These are phyloP conservation scores for Erythrocebus patas DNA, from an alignment of 2,113 vertebrate genomes.

Conservation along the genomic window DNA sequence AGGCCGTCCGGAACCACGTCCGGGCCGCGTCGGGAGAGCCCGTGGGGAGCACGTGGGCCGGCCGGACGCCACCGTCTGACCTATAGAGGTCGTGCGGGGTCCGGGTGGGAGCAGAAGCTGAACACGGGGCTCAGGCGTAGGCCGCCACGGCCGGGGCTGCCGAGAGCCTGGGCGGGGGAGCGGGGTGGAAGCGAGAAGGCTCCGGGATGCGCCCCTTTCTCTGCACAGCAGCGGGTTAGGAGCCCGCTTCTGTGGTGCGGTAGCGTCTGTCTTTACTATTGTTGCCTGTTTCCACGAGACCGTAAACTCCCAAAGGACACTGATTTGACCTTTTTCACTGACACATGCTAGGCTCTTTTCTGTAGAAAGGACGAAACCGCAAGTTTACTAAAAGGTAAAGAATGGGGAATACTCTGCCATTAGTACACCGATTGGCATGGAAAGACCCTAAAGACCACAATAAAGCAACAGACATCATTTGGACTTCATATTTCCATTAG, in stretches of 20 bases:
- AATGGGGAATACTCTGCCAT: background rate
- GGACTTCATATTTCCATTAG: background rate
- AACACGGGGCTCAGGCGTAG: background rate
- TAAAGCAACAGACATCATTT: background rate
- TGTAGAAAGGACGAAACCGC: background rate
- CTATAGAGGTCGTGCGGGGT: accelerated
- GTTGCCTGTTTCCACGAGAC: background rate
- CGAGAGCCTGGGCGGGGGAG: background rate
- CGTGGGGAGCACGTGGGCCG: background rate
- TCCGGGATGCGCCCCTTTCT: no score
- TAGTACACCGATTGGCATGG: background rate
- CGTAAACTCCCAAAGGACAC: accelerated
- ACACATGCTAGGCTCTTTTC: background rate
- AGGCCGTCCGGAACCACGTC: background rate
- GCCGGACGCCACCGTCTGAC: no score
- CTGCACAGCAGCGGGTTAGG: background rate
- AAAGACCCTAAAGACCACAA: background rate
- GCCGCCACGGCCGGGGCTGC: background rate
- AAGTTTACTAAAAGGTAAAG: background rate
- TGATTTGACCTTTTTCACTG: background rate
- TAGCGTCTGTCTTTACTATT: no score
- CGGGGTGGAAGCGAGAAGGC: no score
- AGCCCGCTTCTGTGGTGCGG: background rate
- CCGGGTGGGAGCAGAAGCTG: accelerated
- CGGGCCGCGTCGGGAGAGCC: background rate